A percentile compares a stretch with the other conserved stretches of the same genome.
phyloP scores from a whole-genome alignment of 2,888 invertebrate genomes.

The Eristalinus sepulchralis region DNA sequence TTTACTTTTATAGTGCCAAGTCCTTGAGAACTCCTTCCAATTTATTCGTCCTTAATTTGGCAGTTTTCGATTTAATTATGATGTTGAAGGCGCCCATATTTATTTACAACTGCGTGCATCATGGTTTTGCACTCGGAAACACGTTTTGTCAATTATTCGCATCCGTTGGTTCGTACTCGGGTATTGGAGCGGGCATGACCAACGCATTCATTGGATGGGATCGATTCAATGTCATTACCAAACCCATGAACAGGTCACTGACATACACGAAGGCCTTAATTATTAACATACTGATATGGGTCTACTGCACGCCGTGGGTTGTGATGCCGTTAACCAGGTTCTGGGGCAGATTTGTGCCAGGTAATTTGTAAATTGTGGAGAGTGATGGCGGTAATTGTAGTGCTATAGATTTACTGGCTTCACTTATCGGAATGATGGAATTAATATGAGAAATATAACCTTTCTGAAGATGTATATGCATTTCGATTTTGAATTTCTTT shows the following conservation, averaged over 20 bases:
- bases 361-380: conserved; percentile 60
- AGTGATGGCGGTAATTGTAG: neutral
- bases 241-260: conserved; percentile 90
- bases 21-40: conserved; percentile 85
- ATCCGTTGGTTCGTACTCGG: conserved; percentile 89
- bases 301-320: conserved; percentile 90
- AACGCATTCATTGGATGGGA: conserved; percentile 93
- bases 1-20: conserved; percentile 75
- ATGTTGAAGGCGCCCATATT: conserved; percentile 93
- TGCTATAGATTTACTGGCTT: neutral
- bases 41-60: conserved; percentile 90
- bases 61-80: conserved; percentile 92
- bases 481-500: no score
- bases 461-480: no score
- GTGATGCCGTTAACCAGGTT: conserved; percentile 89
- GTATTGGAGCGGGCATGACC: conserved; percentile 89
- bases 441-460: no score
- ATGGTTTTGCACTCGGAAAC: conserved; percentile 88
- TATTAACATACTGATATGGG: conserved; percentile 88
- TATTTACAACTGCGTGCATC: conserved; percentile 90
- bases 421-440: no score
- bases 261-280: conserved; percentile 89
- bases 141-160: conserved; percentile 89
- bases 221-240: conserved; percentile 88
- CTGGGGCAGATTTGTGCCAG: conserved; percentile 92